Base-by-base conservation (phyloP, 1,140 invertebrate species). In the Anoplolepis gracilipes region DNA sequence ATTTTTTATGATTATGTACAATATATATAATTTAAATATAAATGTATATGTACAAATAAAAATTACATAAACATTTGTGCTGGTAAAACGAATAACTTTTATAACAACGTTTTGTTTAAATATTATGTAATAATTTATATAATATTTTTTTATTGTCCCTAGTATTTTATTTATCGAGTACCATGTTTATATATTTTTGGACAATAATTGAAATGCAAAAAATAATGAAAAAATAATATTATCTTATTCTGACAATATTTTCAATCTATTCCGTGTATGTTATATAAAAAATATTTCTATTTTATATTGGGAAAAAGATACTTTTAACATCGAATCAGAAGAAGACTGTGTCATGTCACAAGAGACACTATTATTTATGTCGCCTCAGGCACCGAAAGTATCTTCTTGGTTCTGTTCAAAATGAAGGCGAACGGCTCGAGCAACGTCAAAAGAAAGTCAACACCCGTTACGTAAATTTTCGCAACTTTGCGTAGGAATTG, bases 401-500 rank as follows among this genome's bases (percentile, higher is more conserved):
- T 79, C 62, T 79, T 28, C 33, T 79, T 39, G 62, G 22, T n/a
- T 69, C 6, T 65, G 4, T 22, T 65, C 62, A 69, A 79, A 78
- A 28, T 11, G 10, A 33, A 69, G 33, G 11, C 46, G 7, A 53
- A 73, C n/a, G 11, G 36, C 53, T 36, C 1, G n/a, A 79, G 77
- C 10, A 5, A 16, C 33, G 49, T 79, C 62, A 69, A 69, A 79
- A 69, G 77, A 79, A 79, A 79, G 46, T 79, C 64, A 46, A 79
- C 77, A 69, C 62, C 77, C 77, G 77, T 79, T 79, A 79, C 77
- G 77, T 69, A 69, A 79, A 79, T 69, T 79, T 79, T 69, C 77
- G 33, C 22, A 79, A 46, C 7, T 69, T 55, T 30, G 19, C 64
- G 22, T 22, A 64, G 22, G 55, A 79, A 79, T 79, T 79, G 62